Percentiles rank a stretch among this genome's conserved stretches.
Evolutionary conservation across 2,888 invertebrate species (phyloP).

Genomic region (Torymus tubicola): DNA sequence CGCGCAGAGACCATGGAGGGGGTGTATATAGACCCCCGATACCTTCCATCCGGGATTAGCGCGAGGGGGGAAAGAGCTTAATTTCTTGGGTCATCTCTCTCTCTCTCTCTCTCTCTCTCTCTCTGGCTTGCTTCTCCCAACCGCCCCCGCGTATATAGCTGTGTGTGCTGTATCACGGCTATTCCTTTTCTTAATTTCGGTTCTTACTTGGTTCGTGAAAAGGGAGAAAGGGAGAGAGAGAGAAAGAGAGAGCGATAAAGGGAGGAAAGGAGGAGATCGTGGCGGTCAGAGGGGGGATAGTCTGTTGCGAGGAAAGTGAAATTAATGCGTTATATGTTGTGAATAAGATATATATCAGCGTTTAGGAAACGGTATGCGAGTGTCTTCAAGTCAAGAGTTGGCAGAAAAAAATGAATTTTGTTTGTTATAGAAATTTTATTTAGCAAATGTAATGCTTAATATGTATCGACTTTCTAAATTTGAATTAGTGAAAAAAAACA

Average conservation of each 20-base stretch:
- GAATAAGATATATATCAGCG: too few relatives aligned
- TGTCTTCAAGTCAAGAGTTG: too few relatives aligned
- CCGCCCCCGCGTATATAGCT: neutral
- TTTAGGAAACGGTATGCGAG: too few relatives aligned
- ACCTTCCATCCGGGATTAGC: constrained; percentile 47
- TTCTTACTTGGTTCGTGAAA: neutral
- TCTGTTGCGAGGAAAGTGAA: too few relatives aligned
- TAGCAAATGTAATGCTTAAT: too few relatives aligned
- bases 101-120: neutral
- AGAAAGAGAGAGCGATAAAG: neutral
- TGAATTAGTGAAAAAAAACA: too few relatives aligned
- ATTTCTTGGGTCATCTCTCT: constrained; percentile 50
- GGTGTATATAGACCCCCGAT: constrained; percentile 43
- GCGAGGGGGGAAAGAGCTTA: constrained; percentile 37
- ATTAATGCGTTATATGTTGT: too few relatives aligned
- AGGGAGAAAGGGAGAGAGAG: neutral
- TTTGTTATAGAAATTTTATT: too few relatives aligned
- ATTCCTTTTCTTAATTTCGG: too few relatives aligned
- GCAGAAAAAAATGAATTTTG: too few relatives aligned
- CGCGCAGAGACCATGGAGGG: constrained; percentile 2
- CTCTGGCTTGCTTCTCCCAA: neutral
- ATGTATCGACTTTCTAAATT: too few relatives aligned
- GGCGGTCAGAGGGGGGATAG: neutral
- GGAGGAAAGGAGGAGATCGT: neutral
- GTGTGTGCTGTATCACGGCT: too few relatives aligned